A percentile compares a stretch with the other conserved stretches of the same genome.
Evolutionary conservation across 2,113 vertebrate species (phyloP).

Genomic region (Aspiorhynchus laticeps): DNA sequence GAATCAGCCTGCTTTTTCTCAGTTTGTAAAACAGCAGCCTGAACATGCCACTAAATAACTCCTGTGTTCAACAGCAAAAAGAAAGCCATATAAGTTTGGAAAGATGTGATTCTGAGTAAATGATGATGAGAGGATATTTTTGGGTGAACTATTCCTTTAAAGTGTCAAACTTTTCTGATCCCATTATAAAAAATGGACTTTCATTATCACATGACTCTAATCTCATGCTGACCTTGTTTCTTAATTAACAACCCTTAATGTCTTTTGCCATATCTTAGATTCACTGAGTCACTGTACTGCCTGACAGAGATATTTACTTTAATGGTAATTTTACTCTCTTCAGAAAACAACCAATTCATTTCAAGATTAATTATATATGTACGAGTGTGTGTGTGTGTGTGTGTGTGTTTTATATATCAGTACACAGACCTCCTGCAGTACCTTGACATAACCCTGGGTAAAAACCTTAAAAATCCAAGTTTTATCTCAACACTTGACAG

Average conservation of each 20-base stretch:
- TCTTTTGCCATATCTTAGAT: neutral
- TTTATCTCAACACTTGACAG: neutral
- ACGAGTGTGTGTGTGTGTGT: no score
- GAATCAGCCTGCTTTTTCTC: neutral
- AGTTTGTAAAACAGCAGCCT: neutral
- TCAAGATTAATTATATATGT: neutral
- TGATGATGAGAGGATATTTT: neutral
- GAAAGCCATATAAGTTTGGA: neutral
- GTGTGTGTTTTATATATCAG: neutral
- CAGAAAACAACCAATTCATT: neutral
- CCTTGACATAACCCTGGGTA: neutral
- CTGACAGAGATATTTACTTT: neutral
- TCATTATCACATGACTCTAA: constrained; percentile 1
- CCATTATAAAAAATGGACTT: neutral
- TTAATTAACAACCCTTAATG: constrained; percentile 14
- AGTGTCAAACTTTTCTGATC: neutral
- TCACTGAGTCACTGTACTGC: neutral
- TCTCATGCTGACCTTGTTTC: constrained; percentile 10
- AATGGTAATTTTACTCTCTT: neutral
- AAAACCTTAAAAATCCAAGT: neutral
- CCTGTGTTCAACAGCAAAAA: neutral
- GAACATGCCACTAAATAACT: neutral
- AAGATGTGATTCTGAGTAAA: neutral
- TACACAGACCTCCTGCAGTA: neutral
- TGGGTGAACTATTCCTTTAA: no score